phyloP scores from a whole-genome alignment of 2,888 invertebrate genomes.

The Eupithecia centaureata region DNA sequence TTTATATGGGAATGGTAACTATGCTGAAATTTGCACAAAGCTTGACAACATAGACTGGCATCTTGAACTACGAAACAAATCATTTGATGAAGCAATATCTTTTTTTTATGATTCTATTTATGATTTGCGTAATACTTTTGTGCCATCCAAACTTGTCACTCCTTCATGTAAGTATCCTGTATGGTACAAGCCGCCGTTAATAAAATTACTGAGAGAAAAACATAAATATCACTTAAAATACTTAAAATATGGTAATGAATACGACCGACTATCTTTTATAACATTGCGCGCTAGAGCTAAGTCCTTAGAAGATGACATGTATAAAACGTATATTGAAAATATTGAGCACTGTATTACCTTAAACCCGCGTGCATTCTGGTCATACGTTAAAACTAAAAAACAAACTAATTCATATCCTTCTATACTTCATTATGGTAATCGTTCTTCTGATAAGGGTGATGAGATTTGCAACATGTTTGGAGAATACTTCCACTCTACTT shows the following conservation, averaged over 20 bases:
- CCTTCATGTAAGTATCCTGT: constrained; percentile 15
- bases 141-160: constrained; percentile 13
- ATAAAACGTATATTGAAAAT: no score
- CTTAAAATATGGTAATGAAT: constrained; percentile 37
- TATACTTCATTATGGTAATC: neutral
- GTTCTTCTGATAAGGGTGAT: constrained; percentile 12
- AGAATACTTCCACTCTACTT: constrained; percentile 20
- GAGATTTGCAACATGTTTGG: constrained; percentile 22
- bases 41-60: neutral
- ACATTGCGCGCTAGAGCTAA: constrained; percentile 1
- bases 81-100: neutral
- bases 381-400: no score
- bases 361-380: no score
- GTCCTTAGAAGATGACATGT: no score
- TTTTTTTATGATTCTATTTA: neutral
- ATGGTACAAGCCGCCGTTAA: constrained; percentile 19
- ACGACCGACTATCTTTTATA: constrained; percentile 40
- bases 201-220: constrained; percentile 35
- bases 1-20: no score
- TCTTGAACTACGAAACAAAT: neutral
- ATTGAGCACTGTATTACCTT: no score
- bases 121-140: neutral
- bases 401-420: constrained; percentile 6
- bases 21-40: neutral
- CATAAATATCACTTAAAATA: constrained; percentile 13